These are phyloP conservation scores for Lepidochrysops patricia DNA, from an alignment of 2,888 invertebrate genomes.

Conservation along the genomic window DNA sequence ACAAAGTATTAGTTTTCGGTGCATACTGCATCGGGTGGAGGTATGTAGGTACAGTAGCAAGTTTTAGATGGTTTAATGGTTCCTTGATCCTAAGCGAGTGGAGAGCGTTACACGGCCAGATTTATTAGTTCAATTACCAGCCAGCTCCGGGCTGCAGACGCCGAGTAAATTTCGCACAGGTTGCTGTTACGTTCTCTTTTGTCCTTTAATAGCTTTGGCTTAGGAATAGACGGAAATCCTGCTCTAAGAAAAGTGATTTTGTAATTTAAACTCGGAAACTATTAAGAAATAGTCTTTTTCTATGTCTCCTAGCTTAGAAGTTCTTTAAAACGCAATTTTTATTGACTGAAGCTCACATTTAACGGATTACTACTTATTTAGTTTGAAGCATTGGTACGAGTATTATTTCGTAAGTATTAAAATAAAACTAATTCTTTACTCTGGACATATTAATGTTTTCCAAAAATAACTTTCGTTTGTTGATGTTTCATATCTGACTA, in stretches of 20 bases:
- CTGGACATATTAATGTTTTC: background rate
- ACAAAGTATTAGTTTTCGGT: too few species aligned
- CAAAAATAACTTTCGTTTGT: background rate
- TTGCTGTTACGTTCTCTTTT: slow-evolving; percentile 42
- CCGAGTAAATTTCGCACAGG: slow-evolving; percentile 60
- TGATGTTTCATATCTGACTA: background rate
- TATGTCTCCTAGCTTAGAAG: background rate
- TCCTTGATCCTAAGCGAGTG: slow-evolving; percentile 55
- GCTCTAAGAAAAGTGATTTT: background rate
- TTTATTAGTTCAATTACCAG: slow-evolving; percentile 73
- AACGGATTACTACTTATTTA: too few species aligned
- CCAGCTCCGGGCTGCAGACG: slow-evolving; percentile 57
- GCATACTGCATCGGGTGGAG: background rate
- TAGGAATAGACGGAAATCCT: slow-evolving; percentile 14
- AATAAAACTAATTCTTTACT: too few species aligned
- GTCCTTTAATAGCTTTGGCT: slow-evolving; percentile 27
- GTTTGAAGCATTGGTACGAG: too few species aligned
- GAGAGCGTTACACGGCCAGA: slow-evolving; percentile 57
- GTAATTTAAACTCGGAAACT: background rate
- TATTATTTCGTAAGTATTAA: too few species aligned
- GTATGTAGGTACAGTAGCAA: slow-evolving; percentile 17
- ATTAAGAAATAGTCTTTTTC: background rate
- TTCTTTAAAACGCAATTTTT: too few species aligned
- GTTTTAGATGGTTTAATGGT: slow-evolving; percentile 51
- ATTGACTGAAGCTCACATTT: too few species aligned